These are phyloP conservation scores for Hirudo medicinalis DNA, from an alignment of 1,140 invertebrate species.

Conservation along the genomic window DNA sequence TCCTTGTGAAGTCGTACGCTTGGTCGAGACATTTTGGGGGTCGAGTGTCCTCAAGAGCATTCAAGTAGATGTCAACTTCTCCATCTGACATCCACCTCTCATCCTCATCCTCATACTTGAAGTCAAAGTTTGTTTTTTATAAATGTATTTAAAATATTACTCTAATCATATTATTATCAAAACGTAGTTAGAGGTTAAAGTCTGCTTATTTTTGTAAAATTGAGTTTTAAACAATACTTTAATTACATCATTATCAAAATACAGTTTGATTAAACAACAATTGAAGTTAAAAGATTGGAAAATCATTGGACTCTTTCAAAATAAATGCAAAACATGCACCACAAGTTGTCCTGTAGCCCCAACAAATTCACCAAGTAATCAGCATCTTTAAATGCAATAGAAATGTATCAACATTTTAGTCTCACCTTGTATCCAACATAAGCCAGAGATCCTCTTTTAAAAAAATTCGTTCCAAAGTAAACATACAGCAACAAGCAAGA, in stretches of 20 bases:
- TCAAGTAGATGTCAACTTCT: slow-evolving; percentile 10
- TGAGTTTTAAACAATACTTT: too few relatives aligned
- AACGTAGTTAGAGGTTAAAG: too few relatives aligned
- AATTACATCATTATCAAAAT: too few relatives aligned
- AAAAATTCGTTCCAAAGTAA: slow-evolving; percentile 9
- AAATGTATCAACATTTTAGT: not conserved
- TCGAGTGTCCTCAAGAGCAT: slow-evolving; percentile 18
- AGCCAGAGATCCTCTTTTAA: not conserved
- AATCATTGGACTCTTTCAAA: not conserved
- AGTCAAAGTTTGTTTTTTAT: not conserved
- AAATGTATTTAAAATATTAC: not conserved
- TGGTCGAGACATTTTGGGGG: slow-evolving; percentile 9
- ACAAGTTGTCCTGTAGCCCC: not conserved
- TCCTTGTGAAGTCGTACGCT: slow-evolving; percentile 13
- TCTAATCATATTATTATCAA: not conserved
- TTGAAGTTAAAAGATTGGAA: not conserved
- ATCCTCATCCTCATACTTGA: not conserved
- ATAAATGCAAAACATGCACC: not conserved
- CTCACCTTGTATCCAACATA: slow-evolving; percentile 15
- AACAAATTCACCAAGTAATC: not conserved
- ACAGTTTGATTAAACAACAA: not conserved
- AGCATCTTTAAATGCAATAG: not conserved
- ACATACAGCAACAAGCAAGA: not conserved
- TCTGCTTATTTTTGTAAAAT: not conserved
- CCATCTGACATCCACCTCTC: slow-evolving; percentile 17